Conservation (phyloP, 2,113 vertebrate species). For the Pardalotus punctatus region DNA sequence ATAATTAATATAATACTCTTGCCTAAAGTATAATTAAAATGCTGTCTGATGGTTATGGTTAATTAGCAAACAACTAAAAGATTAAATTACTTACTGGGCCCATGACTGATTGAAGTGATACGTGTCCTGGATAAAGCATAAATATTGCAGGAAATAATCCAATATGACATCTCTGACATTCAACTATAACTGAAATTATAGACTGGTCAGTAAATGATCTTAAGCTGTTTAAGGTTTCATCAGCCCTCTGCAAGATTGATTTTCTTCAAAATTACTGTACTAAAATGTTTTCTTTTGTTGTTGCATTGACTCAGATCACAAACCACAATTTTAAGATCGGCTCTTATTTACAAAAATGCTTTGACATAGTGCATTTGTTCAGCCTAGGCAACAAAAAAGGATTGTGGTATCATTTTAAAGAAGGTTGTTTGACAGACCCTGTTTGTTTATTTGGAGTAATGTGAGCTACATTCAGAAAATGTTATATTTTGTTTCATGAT, state of each 20-base stretch:
- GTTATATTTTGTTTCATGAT: conserved; percentile 84
- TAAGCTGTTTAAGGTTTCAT: conserved; percentile 80
- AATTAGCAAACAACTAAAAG: conserved; percentile 15
- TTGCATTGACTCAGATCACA: conserved; percentile 75
- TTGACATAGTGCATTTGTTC: conserved; percentile 85
- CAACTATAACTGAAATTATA: conserved; percentile 73
- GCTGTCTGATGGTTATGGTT: conserved; percentile 37
- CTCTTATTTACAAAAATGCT: conserved; percentile 80
- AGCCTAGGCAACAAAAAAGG: conserved; percentile 76
- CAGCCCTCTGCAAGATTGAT: conserved; percentile 74
- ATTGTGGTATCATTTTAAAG: conserved; percentile 81
- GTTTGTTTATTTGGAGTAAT: conserved; percentile 84
- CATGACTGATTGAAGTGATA: conserved; percentile 58
- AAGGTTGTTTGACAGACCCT: conserved; percentile 82
- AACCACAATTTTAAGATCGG: conserved; percentile 81
- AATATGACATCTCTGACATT: conserved; percentile 70
- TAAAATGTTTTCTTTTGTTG: conserved; percentile 83
- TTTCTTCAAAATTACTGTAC: conserved; percentile 81
- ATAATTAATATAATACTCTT: conserved; percentile 35
- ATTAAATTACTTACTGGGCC: conserved; percentile 47
- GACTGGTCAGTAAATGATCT: conserved; percentile 74
- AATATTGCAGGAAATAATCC: conserved; percentile 71
- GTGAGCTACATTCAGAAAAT: conserved; percentile 81
- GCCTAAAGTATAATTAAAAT: conserved; percentile 35
- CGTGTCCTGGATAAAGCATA: conserved; percentile 57